Conservation (phyloP, 2,888 invertebrate genomes). For the Cremastinae sp. region DNA sequence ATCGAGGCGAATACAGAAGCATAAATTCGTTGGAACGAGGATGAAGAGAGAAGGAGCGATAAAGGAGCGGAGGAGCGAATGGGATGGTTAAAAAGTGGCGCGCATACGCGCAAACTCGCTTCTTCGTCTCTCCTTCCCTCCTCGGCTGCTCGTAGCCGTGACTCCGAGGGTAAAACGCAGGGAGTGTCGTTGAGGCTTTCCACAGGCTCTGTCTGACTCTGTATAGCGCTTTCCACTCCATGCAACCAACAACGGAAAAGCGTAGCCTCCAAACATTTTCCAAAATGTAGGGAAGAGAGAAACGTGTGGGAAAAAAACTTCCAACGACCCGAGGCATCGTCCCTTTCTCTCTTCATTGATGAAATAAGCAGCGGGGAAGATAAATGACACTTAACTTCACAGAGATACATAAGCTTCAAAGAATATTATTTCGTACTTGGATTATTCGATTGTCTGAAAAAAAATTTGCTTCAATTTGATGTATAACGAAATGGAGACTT, state of each 20-base stretch:
- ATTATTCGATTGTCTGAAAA: no score
- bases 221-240: constrained; percentile 49
- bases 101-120: constrained; percentile 57
- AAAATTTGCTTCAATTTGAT: no score
- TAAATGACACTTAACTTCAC: no score
- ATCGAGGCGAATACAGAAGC: constrained; percentile 42
- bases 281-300: constrained; percentile 49
- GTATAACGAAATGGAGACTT: no score
- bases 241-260: constrained; percentile 50
- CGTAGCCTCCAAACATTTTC: constrained; percentile 51
- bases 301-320: constrained; percentile 25
- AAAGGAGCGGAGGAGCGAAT: constrained; percentile 10
- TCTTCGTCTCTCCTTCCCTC: constrained; percentile 21
- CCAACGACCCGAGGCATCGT: constrained; percentile 10
- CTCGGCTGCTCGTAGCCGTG: constrained; percentile 15
- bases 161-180: constrained; percentile 44
- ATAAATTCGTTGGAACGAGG: constrained; percentile 17
- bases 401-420: no score
- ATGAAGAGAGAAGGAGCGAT: constrained; percentile 27
- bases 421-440: no score
- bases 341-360: constrained; percentile 8
- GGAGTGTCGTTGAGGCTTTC: constrained; percentile 57
- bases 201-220: constrained; percentile 55
- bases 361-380: no score
- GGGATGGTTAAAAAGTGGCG: constrained; percentile 58